These are phyloP conservation scores for Phyllotis vaccarum DNA, from an alignment of 2,797 vertebrate genomes.

Conservation along the genomic window DNA sequence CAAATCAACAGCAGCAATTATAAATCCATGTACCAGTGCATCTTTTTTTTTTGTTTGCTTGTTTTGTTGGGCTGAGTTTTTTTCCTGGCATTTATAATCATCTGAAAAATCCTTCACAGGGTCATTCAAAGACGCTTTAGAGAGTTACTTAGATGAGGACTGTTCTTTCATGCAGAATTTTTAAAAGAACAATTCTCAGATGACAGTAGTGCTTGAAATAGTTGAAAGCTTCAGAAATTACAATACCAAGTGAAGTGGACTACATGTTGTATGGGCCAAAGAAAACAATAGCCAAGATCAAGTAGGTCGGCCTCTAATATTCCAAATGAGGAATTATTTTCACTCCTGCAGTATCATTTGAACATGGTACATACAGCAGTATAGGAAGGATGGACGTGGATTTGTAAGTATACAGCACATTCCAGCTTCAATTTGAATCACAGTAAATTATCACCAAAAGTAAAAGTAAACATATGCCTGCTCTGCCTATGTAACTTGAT, in stretches of 20 bases:
- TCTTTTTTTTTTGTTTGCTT: background rate
- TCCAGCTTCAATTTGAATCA: background rate
- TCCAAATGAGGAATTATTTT: background rate
- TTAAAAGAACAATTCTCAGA: background rate
- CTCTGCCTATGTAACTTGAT: background rate
- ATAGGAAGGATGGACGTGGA: too few relatives aligned
- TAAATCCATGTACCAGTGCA: background rate
- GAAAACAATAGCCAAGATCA: background rate
- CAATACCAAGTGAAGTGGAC: background rate
- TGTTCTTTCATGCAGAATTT: background rate
- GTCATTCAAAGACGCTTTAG: background rate
- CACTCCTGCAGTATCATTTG: background rate
- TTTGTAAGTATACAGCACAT: background rate
- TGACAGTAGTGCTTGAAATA: background rate
- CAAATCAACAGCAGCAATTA: background rate
- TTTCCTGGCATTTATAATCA: background rate
- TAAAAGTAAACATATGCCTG: background rate
- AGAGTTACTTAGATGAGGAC: background rate
- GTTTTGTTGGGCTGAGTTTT: conserved; percentile 9
- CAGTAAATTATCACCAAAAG: fast-evolving
- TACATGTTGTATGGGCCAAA: background rate
- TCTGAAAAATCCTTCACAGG: background rate
- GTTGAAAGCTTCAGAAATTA: background rate
- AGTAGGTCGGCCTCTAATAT: background rate
- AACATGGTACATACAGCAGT: background rate